phyloP scores from a whole-genome alignment of 2,888 invertebrate species.

The Lithophane leautieri region DNA sequence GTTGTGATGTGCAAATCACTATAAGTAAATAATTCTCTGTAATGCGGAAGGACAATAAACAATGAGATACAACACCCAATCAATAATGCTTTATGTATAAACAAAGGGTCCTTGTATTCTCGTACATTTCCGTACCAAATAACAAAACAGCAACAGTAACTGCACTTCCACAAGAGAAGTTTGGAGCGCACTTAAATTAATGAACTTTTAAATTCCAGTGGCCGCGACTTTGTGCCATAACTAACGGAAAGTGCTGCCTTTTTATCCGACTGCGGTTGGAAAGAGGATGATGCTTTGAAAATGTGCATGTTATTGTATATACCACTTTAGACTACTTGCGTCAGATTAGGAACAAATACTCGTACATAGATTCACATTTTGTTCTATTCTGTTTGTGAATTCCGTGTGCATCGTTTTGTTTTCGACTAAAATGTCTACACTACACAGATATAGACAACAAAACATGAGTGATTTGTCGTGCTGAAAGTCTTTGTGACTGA shows the following conservation, averaged over 20 bases:
- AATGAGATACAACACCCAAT: background rate
- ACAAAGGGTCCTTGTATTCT: background rate
- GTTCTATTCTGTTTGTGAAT: background rate
- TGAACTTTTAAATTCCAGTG: conserved; percentile 52
- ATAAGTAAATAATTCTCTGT: too few relatives aligned
- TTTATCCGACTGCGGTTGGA: conserved; percentile 24
- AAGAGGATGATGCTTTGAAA: conserved; percentile 10
- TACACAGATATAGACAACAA: background rate
- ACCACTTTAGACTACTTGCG: background rate
- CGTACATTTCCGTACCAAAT: background rate
- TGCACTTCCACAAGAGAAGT: conserved; percentile 17
- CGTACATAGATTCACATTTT: background rate
- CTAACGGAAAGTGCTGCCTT: conserved; percentile 39
- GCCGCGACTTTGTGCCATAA: conserved; percentile 25
- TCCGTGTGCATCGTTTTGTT: background rate
- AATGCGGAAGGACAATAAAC: too few relatives aligned
- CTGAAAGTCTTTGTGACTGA: background rate
- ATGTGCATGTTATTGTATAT: background rate
- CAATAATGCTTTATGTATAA: background rate
- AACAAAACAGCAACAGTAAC: conserved; percentile 11
- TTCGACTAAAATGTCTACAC: background rate
- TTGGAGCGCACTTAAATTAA: conserved; percentile 54
- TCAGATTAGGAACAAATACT: background rate
- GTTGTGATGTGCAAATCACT: too few relatives aligned
- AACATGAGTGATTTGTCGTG: background rate